Evolutionary conservation across 1,140 invertebrate species (phyloP).

Genomic region (Ditylenchus dipsaci): DNA sequence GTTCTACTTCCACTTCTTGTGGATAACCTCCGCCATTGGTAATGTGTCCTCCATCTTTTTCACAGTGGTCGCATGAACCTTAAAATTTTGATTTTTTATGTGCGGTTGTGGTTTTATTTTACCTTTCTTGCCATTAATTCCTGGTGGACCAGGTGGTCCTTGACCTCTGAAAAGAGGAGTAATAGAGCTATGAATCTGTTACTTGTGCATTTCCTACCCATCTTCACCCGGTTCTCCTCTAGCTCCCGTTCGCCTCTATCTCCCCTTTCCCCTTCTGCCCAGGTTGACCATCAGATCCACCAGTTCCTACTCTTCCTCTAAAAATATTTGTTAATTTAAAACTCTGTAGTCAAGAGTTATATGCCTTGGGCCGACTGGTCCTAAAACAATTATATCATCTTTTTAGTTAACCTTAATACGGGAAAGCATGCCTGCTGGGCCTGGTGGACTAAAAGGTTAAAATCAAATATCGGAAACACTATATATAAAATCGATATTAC

Average conservation of each 20-base stretch:
- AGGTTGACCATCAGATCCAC: slow-evolving; percentile 15
- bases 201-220: slow-evolving; percentile 2
- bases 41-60: neutral
- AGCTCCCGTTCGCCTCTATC: neutral
- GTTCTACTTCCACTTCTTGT: too few species aligned
- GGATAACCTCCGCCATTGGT: neutral
- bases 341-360: neutral
- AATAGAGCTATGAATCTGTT: neutral
- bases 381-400: slow-evolving; percentile 5
- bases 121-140: slow-evolving; percentile 11
- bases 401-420: neutral
- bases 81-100: slow-evolving; percentile 3
- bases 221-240: slow-evolving; percentile 6
- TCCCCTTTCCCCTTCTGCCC: neutral
- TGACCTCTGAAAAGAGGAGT: neutral
- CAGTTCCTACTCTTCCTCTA: neutral
- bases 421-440: neutral
- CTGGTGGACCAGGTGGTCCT: slow-evolving; percentile 11
- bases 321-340: neutral
- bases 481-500: neutral
- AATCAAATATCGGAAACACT: too few species aligned
- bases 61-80: slow-evolving; percentile 9
- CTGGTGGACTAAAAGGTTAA: neutral
- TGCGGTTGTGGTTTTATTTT: neutral
- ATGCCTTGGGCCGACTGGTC: slow-evolving; percentile 9